Conservation (phyloP, 2,888 invertebrate species). For the Seira sanloemensis region DNA sequence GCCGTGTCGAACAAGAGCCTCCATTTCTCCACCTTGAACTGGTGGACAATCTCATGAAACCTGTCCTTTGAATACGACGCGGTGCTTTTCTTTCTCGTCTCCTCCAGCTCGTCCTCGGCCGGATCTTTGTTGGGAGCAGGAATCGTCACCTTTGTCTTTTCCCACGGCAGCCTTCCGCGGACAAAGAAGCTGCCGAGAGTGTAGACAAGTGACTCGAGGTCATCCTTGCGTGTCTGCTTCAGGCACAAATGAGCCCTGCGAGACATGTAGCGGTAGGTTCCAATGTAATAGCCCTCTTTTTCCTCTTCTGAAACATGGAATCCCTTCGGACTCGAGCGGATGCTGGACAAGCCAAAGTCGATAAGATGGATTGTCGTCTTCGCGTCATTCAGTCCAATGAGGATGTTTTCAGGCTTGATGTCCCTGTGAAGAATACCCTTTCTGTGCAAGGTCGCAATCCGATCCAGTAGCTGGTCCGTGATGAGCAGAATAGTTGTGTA, state of each 20-base stretch:
- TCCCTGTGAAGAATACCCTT: slow-evolving; percentile 11
- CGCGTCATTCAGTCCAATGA: not conserved
- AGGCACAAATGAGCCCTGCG: not conserved
- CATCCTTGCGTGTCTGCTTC: not conserved
- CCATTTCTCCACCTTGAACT: too few species aligned
- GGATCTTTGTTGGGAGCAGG: too few species aligned
- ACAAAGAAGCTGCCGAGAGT: too few species aligned
- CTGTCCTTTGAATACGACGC: too few species aligned
- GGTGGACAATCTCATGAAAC: too few species aligned
- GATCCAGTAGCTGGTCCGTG: slow-evolving; percentile 1
- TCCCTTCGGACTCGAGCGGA: not conserved
- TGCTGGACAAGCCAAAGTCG: slow-evolving; percentile 17
- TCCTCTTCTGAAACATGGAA: not conserved
- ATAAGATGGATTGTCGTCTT: not conserved
- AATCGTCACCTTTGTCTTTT: too few species aligned
- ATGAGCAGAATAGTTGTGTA: not conserved
- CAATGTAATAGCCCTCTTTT: not conserved
- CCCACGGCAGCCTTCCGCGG: too few species aligned
- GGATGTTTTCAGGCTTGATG: not conserved
- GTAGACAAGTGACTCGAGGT: too few species aligned
- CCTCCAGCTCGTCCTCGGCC: too few species aligned
- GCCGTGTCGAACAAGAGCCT: not conserved
- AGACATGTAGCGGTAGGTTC: slow-evolving; percentile 19
- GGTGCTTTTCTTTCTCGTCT: too few species aligned
- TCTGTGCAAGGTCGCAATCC: not conserved